Evolutionary conservation across 2,888 invertebrate genomes (phyloP).

Genomic region (Dione juno): DNA sequence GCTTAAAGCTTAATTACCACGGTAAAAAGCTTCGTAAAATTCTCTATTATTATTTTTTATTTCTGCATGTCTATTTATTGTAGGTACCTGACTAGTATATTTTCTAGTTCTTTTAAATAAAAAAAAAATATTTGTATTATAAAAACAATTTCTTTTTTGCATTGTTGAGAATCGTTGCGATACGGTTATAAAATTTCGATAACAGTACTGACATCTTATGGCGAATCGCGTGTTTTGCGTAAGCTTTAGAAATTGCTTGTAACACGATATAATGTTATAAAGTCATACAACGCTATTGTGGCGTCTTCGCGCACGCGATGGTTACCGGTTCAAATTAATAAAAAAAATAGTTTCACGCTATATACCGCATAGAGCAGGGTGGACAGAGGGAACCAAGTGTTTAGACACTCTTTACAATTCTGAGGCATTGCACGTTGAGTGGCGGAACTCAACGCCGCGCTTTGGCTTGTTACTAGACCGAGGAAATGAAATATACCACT

Average conservation of each 20-base stretch:
- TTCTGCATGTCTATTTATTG: too few relatives aligned
- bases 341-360: too few relatives aligned
- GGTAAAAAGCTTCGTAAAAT: not conserved
- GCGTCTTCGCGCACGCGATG: too few relatives aligned
- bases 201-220: slow-evolving; percentile 28
- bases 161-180: slow-evolving; percentile 10
- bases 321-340: not conserved
- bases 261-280: slow-evolving; percentile 11
- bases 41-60: not conserved
- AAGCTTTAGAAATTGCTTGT: slow-evolving; percentile 31
- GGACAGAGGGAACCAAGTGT: too few relatives aligned
- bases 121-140: not conserved
- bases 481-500: too few relatives aligned
- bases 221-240: slow-evolving; percentile 48
- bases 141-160: not conserved
- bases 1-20: too few relatives aligned
- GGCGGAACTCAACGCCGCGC: too few relatives aligned
- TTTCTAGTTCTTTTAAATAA: too few relatives aligned
- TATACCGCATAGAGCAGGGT: too few relatives aligned
- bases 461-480: too few relatives aligned
- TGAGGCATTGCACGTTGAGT: too few relatives aligned
- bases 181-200: slow-evolving; percentile 33
- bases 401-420: not conserved
- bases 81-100: too few relatives aligned
- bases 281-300: not conserved